phyloP scores from a whole-genome alignment of 1,140 invertebrate genomes.

The Potamilus streckersoni region DNA sequence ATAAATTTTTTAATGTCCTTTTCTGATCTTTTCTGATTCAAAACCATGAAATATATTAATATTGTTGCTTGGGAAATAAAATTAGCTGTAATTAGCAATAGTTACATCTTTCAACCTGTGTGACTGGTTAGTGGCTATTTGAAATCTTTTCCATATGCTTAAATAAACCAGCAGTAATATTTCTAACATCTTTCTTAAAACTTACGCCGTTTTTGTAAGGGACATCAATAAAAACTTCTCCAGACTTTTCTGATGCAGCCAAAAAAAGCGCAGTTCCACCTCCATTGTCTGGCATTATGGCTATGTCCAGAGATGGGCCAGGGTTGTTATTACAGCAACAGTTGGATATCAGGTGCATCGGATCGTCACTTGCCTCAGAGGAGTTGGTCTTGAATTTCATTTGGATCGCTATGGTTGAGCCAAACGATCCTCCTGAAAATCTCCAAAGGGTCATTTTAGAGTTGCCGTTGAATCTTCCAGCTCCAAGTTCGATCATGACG shows the following conservation, averaged over 20 bases:
- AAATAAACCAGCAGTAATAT: too few species aligned
- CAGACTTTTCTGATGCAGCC: slow-evolving; percentile 11
- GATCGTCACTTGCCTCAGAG: slow-evolving; percentile 5
- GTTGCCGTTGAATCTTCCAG: slow-evolving; percentile 15
- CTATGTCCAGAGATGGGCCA: slow-evolving; percentile 25
- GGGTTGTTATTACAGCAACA: slow-evolving; percentile 22
- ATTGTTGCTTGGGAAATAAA: too few species aligned
- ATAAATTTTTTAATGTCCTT: too few species aligned
- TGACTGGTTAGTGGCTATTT: neutral
- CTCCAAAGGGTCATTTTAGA: slow-evolving; percentile 23
- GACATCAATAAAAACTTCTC: slow-evolving; percentile 22
- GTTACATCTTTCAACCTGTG: neutral
- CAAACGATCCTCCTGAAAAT: slow-evolving; percentile 28
- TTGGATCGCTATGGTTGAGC: slow-evolving; percentile 17
- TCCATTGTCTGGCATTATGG: slow-evolving; percentile 10
- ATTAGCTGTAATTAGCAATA: neutral
- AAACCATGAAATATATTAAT: too few species aligned
- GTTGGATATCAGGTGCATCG: slow-evolving; percentile 30
- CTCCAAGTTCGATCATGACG: slow-evolving; percentile 14
- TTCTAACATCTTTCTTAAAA: neutral
- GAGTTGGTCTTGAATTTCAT: slow-evolving; percentile 21
- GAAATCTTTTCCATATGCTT: too few species aligned
- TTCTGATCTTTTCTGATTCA: too few species aligned
- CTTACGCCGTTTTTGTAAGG: slow-evolving; percentile 29
- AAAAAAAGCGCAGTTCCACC: slow-evolving; percentile 19